Conservation (phyloP, 2,797 vertebrate genomes). For the Takifugu rubripes region DNA sequence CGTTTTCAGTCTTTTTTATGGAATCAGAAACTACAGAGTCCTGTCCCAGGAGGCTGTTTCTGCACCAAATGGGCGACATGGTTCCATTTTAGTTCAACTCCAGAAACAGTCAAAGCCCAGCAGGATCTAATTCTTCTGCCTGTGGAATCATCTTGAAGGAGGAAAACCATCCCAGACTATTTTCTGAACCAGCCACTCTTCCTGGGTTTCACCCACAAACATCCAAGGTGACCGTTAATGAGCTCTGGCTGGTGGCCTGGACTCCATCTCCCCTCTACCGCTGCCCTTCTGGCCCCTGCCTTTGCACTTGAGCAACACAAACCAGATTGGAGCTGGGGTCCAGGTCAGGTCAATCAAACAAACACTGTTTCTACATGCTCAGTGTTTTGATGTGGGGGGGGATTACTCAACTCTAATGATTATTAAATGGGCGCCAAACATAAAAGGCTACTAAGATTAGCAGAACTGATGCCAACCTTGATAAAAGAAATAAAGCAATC, state of each 20-base stretch:
- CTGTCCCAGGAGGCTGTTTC: too few relatives aligned
- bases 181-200: constrained; percentile 12
- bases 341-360: constrained; percentile 52
- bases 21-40: too few relatives aligned
- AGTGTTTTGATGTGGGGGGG: constrained; percentile 14
- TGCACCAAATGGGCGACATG: too few relatives aligned
- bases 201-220: constrained; percentile 41
- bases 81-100: too few relatives aligned
- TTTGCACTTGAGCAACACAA: constrained; percentile 56
- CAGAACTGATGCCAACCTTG: constrained; percentile 20
- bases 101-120: too few relatives aligned
- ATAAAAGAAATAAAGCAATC: constrained; percentile 15
- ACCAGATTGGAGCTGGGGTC: constrained; percentile 41
- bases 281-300: constrained; percentile 21
- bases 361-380: constrained; percentile 21
- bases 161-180: neutral
- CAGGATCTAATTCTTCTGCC: too few relatives aligned
- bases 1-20: too few relatives aligned
- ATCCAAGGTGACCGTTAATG: constrained; percentile 54
- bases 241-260: constrained; percentile 50
- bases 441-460: constrained; percentile 17
- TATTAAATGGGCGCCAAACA: constrained; percentile 14
- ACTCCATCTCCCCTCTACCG: constrained; percentile 37
- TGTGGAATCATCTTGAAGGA: too few relatives aligned
- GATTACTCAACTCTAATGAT: neutral